Conservation (phyloP, 2,888 invertebrate species). For the Bhutanitis thaidina region DNA sequence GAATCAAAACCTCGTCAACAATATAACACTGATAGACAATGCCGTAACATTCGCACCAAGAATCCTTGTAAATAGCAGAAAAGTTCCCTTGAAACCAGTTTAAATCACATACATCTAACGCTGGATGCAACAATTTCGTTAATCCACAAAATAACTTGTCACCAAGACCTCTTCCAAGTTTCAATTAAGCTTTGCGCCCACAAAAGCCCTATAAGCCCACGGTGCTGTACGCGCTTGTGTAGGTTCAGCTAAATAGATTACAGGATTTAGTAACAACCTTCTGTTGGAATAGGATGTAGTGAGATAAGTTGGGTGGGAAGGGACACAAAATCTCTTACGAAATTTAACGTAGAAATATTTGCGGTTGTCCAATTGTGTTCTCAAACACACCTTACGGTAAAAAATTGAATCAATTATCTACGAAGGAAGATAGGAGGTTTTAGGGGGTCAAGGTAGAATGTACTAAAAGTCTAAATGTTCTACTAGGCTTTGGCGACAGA, state of each 20-base stretch:
- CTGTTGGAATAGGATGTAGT: constrained; percentile 13
- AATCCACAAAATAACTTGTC: constrained; percentile 73
- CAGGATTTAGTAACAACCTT: constrained; percentile 38
- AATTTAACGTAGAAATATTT: constrained; percentile 3
- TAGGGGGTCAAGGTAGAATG: too few species aligned
- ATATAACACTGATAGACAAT: too few species aligned
- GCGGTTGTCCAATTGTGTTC: not conserved
- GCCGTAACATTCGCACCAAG: too few species aligned
- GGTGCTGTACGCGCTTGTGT: constrained; percentile 38
- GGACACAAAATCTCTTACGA: not conserved
- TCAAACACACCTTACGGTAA: too few species aligned
- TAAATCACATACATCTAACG: constrained; percentile 6
- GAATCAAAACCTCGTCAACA: too few species aligned
- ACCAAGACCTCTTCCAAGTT: constrained; percentile 63
- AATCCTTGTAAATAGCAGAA: too few species aligned
- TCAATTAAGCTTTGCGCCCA: constrained; percentile 66
- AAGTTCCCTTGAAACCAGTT: constrained; percentile 22
- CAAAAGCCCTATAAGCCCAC: constrained; percentile 36
- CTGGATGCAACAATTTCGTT: constrained; percentile 42
- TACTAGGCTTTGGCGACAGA: too few species aligned
- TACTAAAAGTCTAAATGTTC: too few species aligned
- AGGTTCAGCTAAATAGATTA: constrained; percentile 56
- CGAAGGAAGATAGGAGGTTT: too few species aligned
- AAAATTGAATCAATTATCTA: too few species aligned
- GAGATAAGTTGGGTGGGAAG: constrained; percentile 12